Evolutionary conservation across 2,888 invertebrate species (phyloP).

Genomic region (Gastrophysa polygoni): DNA sequence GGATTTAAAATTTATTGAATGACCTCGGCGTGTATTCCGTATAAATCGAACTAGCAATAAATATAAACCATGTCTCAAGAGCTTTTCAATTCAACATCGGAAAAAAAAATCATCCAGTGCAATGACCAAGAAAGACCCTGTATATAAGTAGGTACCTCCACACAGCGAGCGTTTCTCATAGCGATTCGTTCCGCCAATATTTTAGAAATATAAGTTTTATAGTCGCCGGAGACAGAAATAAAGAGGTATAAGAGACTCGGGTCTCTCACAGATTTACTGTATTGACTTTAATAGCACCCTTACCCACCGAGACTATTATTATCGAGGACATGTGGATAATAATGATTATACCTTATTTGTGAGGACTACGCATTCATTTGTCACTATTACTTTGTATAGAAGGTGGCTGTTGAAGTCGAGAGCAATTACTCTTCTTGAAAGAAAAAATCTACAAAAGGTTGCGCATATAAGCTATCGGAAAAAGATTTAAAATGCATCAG

Average conservation of each 20-base stretch:
- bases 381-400: neutral
- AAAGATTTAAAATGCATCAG: no score
- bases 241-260: neutral
- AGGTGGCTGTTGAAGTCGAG: neutral
- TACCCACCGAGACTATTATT: neutral
- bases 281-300: conserved; percentile 10
- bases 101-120: no score
- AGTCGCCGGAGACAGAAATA: conserved; percentile 17
- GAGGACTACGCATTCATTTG: conserved; percentile 8
- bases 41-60: no score
- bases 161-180: neutral
- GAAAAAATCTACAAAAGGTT: no score
- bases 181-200: conserved; percentile 21
- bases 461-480: no score
- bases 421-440: no score
- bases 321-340: conserved; percentile 17
- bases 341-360: conserved; percentile 22
- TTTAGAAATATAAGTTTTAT: conserved; percentile 7
- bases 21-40: no score
- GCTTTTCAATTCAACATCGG: no score
- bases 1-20: no score
- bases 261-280: conserved; percentile 1
- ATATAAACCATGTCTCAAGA: no score
- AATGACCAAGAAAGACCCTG: neutral
- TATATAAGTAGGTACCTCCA: neutral